Evolutionary conservation across 2,797 vertebrate species (phyloP).

Genomic region (Liasis olivaceus): DNA sequence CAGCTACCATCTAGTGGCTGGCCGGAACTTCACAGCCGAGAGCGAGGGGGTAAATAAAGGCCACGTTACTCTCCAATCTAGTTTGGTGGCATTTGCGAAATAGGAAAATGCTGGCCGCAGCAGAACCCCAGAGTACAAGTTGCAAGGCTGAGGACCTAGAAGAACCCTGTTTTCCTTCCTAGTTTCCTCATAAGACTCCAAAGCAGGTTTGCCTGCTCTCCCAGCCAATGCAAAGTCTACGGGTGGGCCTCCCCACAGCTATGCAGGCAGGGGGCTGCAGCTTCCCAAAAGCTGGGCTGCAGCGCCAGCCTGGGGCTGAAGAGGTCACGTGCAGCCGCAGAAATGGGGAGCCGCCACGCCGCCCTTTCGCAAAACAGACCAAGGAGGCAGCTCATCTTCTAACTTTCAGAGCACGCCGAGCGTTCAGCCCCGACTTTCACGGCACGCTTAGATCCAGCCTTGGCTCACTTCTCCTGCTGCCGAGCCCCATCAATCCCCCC

Average conservation of each 20-base stretch:
- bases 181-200: background rate
- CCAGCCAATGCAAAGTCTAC: background rate
- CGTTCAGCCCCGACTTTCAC: background rate
- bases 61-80: constrained; percentile 39
- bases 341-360: background rate
- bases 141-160: background rate
- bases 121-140: background rate
- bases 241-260: background rate
- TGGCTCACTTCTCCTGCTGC: background rate
- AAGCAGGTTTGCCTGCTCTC: constrained; percentile 12
- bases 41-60: constrained; percentile 28
- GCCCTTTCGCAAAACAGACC: background rate
- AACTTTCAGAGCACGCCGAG: background rate
- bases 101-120: background rate
- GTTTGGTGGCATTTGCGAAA: background rate
- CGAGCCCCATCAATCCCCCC: background rate
- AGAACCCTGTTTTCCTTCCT: constrained; percentile 9
- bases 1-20: background rate
- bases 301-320: background rate
- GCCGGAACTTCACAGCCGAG: background rate
- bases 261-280: background rate
- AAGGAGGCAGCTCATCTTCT: background rate
- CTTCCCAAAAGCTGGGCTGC: background rate
- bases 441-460: background rate
- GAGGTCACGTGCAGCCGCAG: background rate